Percentiles rank a stretch among this genome's conserved stretches.
These are phyloP conservation scores for Yasuhikotakia modesta DNA, from an alignment of 2,797 vertebrate species.

Conservation along the genomic window DNA sequence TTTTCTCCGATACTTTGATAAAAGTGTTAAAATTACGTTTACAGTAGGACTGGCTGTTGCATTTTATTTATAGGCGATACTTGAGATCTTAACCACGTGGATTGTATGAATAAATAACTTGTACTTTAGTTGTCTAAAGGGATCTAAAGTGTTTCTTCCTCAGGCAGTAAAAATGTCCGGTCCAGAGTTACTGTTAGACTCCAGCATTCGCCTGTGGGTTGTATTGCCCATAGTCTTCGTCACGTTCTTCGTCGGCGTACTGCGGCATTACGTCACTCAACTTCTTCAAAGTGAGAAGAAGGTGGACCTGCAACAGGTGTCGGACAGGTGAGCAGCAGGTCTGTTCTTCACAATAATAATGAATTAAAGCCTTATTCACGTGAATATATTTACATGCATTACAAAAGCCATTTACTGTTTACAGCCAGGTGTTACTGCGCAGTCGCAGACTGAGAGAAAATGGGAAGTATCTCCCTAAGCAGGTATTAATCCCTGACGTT, in stretches of 20 bases:
- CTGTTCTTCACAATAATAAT: neutral
- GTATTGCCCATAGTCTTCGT: slow-evolving; percentile 85
- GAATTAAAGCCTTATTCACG: too few species aligned
- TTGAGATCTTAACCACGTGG: neutral
- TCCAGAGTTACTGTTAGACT: slow-evolving; percentile 82
- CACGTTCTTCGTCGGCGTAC: slow-evolving; percentile 80
- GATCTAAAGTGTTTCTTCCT: neutral
- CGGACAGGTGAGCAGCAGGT: slow-evolving; percentile 75
- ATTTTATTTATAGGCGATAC: neutral
- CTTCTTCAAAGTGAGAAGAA: slow-evolving; percentile 81
- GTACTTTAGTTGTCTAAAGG: neutral
- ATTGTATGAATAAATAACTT: neutral
- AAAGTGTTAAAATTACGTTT: neutral
- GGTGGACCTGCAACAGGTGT: slow-evolving; percentile 78
- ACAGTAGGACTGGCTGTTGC: neutral
- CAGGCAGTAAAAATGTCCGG: slow-evolving; percentile 67
- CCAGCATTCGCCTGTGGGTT: slow-evolving; percentile 84
- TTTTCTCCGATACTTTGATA: neutral
- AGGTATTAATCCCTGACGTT: slow-evolving; percentile 51
- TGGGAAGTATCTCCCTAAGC: slow-evolving; percentile 72
- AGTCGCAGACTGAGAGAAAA: slow-evolving; percentile 75
- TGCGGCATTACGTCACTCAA: slow-evolving; percentile 82
- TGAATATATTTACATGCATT: too few species aligned
- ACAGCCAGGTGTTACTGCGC: slow-evolving; percentile 72
- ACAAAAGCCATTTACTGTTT: too few species aligned